Base-by-base conservation (phyloP, 53 echinoderm and acorn worm genomes). In the Patiria pectinifera region DNA sequence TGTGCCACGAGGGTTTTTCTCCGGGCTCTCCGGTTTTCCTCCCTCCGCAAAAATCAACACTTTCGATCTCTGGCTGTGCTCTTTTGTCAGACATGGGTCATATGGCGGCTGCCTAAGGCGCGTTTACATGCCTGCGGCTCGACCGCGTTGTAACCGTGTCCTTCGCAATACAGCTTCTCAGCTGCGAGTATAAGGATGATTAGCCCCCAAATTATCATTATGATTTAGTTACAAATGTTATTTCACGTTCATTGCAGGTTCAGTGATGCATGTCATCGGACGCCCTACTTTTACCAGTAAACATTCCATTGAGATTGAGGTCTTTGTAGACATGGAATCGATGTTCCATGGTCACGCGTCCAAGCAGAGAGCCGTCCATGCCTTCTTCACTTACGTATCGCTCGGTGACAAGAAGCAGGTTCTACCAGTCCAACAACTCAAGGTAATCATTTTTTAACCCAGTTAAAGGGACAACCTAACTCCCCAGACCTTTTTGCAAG, bases 351-450 rank as follows among this genome's bases (percentile, higher is more conserved):
- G 92, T 11, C 87, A 87, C 46, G 53, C 92, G 23, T 83, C 62
- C 6, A 92, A 92, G 85, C 83, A 94, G 83, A 85, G 94, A 59
- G 94, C 94, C 24, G 94, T 94, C 11, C 89, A 94, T 62, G 94
- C 94, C 12, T 94, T 89, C 24, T 92, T 94, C n/a, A 94, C 94
- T 14, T 94, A 83, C 89, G 94, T 94, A 25, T 92, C 94, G 58
- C 84, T 94, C 13, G 89, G 94, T 9, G 58, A 62, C 76, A 87
- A 62, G 58, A 87, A 87, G 48, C 76, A 82, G 48, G 71, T 92
- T 26, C 71, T 87, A 25, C 89, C 80, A 7, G 84, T 94, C 14
- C 94, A 92, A 35, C 92, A 16, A 46, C 84, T 94, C 19, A 84
- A 94, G 92, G 94, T 94, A 76, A 44, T 76, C 91, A 22, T 89